These are phyloP conservation scores for Plecotus auritus DNA, from an alignment of 2,113 vertebrate genomes.

Conservation along the genomic window DNA sequence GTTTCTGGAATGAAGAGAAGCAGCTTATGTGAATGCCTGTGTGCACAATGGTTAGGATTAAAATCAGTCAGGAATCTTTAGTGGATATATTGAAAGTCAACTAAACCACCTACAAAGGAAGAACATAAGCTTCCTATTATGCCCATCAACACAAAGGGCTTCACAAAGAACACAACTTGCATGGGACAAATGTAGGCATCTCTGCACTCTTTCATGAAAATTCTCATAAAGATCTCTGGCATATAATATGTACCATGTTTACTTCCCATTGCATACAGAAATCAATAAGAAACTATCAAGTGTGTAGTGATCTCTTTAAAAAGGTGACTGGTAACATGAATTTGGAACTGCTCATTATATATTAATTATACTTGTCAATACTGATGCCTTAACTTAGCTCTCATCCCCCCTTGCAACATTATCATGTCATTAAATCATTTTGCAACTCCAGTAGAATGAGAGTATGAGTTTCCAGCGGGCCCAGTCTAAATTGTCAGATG, in stretches of 20 bases:
- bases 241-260: neutral
- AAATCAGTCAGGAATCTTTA: neutral
- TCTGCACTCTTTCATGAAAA: neutral
- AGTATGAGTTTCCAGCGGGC: neutral
- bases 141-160: neutral
- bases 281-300: neutral
- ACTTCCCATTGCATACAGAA: neutral
- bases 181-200: neutral
- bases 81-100: neutral
- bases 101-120: neutral
- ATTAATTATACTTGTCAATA: neutral
- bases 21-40: neutral
- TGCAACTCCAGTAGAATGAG: neutral
- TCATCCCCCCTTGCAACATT: neutral
- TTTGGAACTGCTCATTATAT: neutral
- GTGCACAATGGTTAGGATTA: neutral
- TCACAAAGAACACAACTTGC: neutral
- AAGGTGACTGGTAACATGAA: neutral
- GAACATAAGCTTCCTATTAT: neutral
- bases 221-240: neutral
- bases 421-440: neutral
- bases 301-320: neutral
- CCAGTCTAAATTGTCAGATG: neutral
- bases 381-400: neutral
- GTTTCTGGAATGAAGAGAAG: neutral